These are phyloP conservation scores for Theretra japonica DNA, from an alignment of 2,888 invertebrate species.

Conservation along the genomic window DNA sequence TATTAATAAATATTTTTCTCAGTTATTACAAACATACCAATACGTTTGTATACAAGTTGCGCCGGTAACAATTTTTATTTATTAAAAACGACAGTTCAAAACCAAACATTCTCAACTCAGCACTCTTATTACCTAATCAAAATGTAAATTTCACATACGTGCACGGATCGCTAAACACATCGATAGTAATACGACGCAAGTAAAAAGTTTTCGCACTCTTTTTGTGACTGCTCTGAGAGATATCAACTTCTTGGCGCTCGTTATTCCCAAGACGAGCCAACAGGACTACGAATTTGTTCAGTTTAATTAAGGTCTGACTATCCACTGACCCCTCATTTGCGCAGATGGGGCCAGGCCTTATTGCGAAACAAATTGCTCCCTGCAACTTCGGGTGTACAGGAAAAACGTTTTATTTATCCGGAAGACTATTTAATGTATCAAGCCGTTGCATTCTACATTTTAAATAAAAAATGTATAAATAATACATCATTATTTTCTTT, in stretches of 20 bases:
- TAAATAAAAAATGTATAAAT: neutral
- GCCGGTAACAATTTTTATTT: no score
- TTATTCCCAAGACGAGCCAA: conserved; percentile 45
- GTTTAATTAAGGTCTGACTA: conserved; percentile 77
- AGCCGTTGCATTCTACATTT: neutral
- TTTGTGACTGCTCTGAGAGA: conserved; percentile 31
- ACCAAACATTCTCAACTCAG: conserved; percentile 27
- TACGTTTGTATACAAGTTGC: no score
- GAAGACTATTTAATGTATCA: neutral
- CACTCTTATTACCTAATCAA: neutral
- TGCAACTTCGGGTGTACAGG: conserved; percentile 58
- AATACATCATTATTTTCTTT: neutral
- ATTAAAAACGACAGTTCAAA: no score
- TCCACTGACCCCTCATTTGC: conserved; percentile 78
- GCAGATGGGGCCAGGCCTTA: conserved; percentile 74
- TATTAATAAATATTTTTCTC: no score
- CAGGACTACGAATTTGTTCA: conserved; percentile 68
- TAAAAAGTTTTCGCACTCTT: neutral
- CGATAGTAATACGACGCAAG: neutral
- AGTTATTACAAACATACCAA: no score
- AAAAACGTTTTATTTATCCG: conserved; percentile 43
- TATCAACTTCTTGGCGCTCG: conserved; percentile 31
- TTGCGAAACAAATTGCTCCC: conserved; percentile 75
- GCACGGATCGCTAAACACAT: neutral
- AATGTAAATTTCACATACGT: neutral